These are phyloP conservation scores for Drepana arcuata DNA, from an alignment of 1,140 invertebrate species.

Conservation along the genomic window DNA sequence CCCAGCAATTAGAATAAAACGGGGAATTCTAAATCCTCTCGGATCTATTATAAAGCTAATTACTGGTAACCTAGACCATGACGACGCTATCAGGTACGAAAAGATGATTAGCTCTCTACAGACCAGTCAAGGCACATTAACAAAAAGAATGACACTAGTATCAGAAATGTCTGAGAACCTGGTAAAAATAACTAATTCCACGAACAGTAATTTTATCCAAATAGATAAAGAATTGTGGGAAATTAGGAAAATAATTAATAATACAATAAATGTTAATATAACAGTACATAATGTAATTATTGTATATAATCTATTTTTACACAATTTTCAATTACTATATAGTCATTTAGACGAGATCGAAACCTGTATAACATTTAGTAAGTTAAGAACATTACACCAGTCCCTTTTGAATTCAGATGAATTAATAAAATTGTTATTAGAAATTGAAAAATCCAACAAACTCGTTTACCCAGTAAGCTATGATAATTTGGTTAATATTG, in stretches of 20 bases:
- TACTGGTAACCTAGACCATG: constrained; percentile 7
- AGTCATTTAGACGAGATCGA: constrained; percentile 7
- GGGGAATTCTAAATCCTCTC: constrained; percentile 5
- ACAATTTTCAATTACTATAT: constrained; percentile 5
- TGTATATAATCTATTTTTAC: not conserved
- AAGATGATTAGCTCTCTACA: constrained; percentile 5
- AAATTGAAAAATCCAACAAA: constrained; percentile 10
- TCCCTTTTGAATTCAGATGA: constrained; percentile 8
- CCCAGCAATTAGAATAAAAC: constrained; percentile 5
- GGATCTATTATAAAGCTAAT: constrained; percentile 1
- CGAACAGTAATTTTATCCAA: constrained; percentile 4
- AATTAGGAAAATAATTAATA: constrained; percentile 1
- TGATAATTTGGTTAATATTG: constrained; percentile 14
- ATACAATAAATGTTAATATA: too few relatives aligned
- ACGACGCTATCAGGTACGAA: constrained; percentile 7
- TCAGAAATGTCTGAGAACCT: constrained; percentile 7
- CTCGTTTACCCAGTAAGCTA: constrained; percentile 9
- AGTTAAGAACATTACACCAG: constrained; percentile 9
- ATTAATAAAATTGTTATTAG: constrained; percentile 7
- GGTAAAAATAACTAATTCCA: constrained; percentile 5
- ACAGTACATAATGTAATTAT: not conserved
- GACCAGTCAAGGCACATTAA: constrained; percentile 5
- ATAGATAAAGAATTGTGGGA: constrained; percentile 2
- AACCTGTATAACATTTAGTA: constrained; percentile 9
- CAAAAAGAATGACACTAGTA: constrained; percentile 6